Conservation (phyloP, 1,140 invertebrate species). For the Nasonia giraulti region DNA sequence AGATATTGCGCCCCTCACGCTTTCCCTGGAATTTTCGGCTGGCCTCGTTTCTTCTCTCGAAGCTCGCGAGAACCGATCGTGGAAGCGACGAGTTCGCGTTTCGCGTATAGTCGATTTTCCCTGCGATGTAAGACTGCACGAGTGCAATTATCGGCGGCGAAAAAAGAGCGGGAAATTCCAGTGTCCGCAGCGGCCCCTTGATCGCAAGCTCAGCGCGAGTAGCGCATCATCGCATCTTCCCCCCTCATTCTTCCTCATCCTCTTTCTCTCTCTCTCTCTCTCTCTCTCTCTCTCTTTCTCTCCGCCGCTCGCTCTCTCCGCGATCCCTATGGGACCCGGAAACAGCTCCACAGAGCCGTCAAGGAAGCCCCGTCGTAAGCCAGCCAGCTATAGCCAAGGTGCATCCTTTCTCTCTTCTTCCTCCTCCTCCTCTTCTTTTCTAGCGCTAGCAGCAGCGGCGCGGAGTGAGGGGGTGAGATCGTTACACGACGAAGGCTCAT, state of each 20-base stretch:
- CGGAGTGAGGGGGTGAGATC: conserved; percentile 53
- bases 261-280: neutral
- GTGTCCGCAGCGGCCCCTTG: neutral
- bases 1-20: neutral
- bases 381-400: neutral
- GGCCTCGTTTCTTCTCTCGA: no score
- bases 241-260: no score
- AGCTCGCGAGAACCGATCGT: no score
- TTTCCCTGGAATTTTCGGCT: no score
- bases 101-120: no score
- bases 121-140: no score
- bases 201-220: neutral
- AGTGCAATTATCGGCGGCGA: no score
- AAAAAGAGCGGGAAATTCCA: no score
- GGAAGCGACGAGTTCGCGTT: no score
- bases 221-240: no score
- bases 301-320: neutral
- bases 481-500: conserved; percentile 63
- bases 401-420: neutral
- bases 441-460: neutral
- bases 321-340: neutral
- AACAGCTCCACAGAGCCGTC: neutral
- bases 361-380: neutral
- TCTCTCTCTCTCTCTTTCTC: neutral
- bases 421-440: conserved; percentile 9